Percentiles rank a stretch among this genome's conserved stretches.
These are phyloP conservation scores for Huso huso DNA, from an alignment of 2,797 vertebrate species.

Conservation along the genomic window DNA sequence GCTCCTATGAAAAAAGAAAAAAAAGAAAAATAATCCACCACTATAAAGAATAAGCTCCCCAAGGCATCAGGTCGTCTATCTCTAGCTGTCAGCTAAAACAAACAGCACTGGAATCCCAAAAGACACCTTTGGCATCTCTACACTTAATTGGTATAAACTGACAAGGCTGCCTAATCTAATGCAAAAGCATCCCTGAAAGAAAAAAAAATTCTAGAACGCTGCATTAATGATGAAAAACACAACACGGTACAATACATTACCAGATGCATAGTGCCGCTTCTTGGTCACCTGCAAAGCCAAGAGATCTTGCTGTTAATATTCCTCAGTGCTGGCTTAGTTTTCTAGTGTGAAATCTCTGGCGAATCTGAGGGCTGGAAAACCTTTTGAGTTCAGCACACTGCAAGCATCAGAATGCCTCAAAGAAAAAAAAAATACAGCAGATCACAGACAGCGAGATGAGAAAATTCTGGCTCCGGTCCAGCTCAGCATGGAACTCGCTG, in stretches of 20 bases:
- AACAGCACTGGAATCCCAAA: constrained; percentile 22
- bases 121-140: constrained; percentile 29
- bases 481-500: constrained; percentile 43
- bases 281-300: constrained; percentile 47
- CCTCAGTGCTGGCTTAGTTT: constrained; percentile 29
- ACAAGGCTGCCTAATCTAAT: constrained; percentile 16
- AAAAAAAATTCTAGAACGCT: constrained; percentile 11
- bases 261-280: constrained; percentile 63
- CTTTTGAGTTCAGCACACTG: constrained; percentile 47
- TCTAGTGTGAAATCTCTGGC: constrained; percentile 27
- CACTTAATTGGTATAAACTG: constrained; percentile 33
- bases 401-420: constrained; percentile 47
- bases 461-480: constrained; percentile 57
- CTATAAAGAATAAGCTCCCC: constrained; percentile 10
- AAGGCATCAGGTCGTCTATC: constrained; percentile 9
- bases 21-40: constrained; percentile 8
- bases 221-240: not conserved
- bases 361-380: constrained; percentile 37
- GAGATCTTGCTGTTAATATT: constrained; percentile 28
- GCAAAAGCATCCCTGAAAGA: constrained; percentile 15
- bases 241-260: constrained; percentile 46
- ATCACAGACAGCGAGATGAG: constrained; percentile 46
- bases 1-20: not conserved
- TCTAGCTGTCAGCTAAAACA: constrained; percentile 29
- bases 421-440: constrained; percentile 34